Base-by-base conservation (phyloP, 2,797 vertebrate genomes). In the Danio aesculapii region DNA sequence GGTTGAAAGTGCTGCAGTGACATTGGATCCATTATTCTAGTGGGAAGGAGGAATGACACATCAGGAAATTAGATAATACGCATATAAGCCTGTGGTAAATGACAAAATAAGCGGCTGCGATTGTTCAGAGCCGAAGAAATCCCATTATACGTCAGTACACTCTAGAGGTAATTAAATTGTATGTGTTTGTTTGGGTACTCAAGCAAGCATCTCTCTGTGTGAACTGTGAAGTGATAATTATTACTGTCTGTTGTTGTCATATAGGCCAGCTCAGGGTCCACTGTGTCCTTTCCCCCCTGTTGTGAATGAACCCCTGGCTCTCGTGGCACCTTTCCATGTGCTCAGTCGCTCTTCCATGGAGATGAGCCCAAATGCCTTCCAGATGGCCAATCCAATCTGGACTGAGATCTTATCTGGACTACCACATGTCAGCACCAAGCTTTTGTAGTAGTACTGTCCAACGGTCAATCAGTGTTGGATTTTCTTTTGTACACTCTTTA, bases 311-410 rank as follows among this genome's bases (percentile, higher is more conserved):
- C 89, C 81, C 68, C 81, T 81, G 75, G 79, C 88, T 80, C 85
- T 53, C 69, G 68, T 81, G 88, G 89, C 84, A 87, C 85, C 87
- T 84, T 77, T 69, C 78, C 39, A 83, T 88, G 91, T 89, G 90
- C 85, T 83, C 85, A 61, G 82, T 80, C 82, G 77, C 84, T 87
- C 88, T 86, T 87, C 88, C 88, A 83, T 83, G 87, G 91, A 86
- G 88, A 82, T 80, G 77, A 83, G 84, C 91, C 90, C 93, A 93
- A 91, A 92, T 85, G 88, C 89, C 75, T 90, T 94, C 95, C 96
- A 97, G 96, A 97, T 96, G 96, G 96, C 83, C 82, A 75, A 84
- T 88, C 89, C 93, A 94, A 92, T 96, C 95, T 96, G 95, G 88
- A 86, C 79, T 86, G 85, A 83, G 89, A 93, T 92, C 89, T 46